Evolutionary conservation across 1,140 invertebrate genomes (phyloP).

Genomic region (Laupala kohalensis): DNA sequence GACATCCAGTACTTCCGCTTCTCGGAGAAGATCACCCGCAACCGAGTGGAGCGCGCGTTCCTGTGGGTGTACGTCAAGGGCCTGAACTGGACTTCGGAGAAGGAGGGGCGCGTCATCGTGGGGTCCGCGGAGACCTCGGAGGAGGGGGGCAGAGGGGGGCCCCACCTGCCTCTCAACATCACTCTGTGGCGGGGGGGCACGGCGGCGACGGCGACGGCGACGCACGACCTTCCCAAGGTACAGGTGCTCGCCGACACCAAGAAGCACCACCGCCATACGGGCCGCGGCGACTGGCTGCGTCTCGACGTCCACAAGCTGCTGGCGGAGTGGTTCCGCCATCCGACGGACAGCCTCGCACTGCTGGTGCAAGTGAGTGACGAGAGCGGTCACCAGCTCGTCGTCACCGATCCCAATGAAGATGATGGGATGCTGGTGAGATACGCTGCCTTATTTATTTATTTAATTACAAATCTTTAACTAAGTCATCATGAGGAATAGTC

Average conservation of each 20-base stretch:
- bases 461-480: too few relatives aligned
- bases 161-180: background rate
- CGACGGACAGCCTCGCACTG: conserved; percentile 57
- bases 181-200: background rate
- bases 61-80: conserved; percentile 39
- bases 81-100: conserved; percentile 20
- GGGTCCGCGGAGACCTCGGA: conserved; percentile 8
- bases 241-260: background rate
- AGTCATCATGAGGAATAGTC: too few relatives aligned
- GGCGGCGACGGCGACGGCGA: too few relatives aligned
- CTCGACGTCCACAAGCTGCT: conserved; percentile 64
- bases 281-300: conserved; percentile 52
- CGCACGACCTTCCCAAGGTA: background rate
- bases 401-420: conserved; percentile 30
- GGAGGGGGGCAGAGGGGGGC: background rate
- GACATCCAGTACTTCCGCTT: conserved; percentile 42
- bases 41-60: conserved; percentile 35
- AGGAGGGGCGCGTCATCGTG: conserved; percentile 16
- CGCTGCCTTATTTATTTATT: too few relatives aligned
- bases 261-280: conserved; percentile 18
- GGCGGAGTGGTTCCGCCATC: conserved; percentile 56
- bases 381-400: conserved; percentile 24
- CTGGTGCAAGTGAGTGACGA: conserved; percentile 48
- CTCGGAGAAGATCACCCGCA: conserved; percentile 37
- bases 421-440: conserved; percentile 19